These are phyloP conservation scores for Strigamia transsilvanica DNA, from an alignment of 2,888 invertebrate genomes.

Conservation along the genomic window DNA sequence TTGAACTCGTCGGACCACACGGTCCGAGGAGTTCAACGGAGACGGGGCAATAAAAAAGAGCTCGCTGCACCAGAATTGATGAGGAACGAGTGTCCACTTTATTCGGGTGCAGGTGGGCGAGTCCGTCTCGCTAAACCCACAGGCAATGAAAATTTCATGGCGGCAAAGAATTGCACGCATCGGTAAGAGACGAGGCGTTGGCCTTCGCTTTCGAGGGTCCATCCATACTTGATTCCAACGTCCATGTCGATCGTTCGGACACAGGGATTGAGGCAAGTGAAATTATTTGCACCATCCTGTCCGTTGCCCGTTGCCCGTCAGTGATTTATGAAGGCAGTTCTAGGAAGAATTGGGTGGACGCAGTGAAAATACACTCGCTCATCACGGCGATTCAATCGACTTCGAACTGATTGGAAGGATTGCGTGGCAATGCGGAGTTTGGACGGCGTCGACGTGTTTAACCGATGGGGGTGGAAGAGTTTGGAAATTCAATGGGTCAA, in stretches of 20 bases:
- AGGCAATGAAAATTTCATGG: slow-evolving; percentile 46
- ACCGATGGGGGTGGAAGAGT: too few relatives aligned
- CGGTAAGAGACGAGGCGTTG: slow-evolving; percentile 24
- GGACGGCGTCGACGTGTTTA: too few relatives aligned
- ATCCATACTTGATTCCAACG: slow-evolving; percentile 10
- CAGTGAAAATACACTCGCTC: slow-evolving; percentile 5
- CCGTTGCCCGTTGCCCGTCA: background rate
- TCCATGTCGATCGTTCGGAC: slow-evolving; percentile 33
- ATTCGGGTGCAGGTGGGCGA: slow-evolving; percentile 1
- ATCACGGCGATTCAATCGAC: background rate
- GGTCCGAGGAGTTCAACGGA: background rate
- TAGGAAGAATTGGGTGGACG: background rate
- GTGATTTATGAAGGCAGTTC: slow-evolving; percentile 2
- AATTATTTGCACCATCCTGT: background rate
- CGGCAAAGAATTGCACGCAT: slow-evolving; percentile 20
- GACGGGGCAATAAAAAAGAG: slow-evolving; percentile 21
- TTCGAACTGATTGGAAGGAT: background rate
- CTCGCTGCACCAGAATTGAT: slow-evolving; percentile 5
- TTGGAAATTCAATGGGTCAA: too few relatives aligned
- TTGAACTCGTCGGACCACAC: background rate
- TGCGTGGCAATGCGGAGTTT: too few relatives aligned
- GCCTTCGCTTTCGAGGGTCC: background rate
- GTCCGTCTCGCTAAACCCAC: slow-evolving; percentile 21
- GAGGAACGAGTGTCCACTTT: slow-evolving; percentile 37
- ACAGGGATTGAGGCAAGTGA: background rate